Conservation (phyloP, 2,113 vertebrate species). For the Hyperopisus bebe region DNA sequence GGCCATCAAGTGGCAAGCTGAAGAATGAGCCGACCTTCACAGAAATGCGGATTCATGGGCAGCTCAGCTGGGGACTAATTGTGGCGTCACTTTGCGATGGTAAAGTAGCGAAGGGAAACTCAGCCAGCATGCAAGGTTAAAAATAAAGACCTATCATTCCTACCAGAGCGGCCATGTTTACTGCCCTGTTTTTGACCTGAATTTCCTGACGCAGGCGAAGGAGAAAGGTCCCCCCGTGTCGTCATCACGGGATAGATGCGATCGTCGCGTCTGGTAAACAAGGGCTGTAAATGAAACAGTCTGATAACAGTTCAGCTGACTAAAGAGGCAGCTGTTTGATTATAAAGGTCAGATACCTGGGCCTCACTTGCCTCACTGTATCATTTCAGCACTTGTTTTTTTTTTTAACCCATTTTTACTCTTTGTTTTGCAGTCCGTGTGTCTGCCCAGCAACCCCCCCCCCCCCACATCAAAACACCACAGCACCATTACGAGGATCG, state of each 20-base stretch:
- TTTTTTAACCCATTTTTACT: neutral
- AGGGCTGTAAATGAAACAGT: neutral
- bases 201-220: neutral
- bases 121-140: neutral
- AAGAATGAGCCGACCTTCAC: neutral
- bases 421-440: neutral
- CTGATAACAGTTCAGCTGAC: neutral
- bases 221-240: neutral
- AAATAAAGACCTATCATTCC: neutral
- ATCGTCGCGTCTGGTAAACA: neutral
- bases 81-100: neutral
- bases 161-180: neutral
- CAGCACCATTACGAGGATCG: neutral
- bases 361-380: neutral
- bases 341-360: neutral
- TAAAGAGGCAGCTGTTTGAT: neutral
- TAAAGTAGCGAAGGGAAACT: too few species aligned
- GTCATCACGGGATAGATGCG: neutral
- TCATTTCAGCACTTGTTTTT: neutral
- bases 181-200: neutral
- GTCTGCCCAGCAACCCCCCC: neutral
- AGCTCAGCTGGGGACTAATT: neutral
- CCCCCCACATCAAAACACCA: neutral
- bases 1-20: too few species aligned
- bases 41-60: too few species aligned